Conservation (phyloP, 2,888 invertebrate genomes). For the Acanthosepion lycidas region DNA sequence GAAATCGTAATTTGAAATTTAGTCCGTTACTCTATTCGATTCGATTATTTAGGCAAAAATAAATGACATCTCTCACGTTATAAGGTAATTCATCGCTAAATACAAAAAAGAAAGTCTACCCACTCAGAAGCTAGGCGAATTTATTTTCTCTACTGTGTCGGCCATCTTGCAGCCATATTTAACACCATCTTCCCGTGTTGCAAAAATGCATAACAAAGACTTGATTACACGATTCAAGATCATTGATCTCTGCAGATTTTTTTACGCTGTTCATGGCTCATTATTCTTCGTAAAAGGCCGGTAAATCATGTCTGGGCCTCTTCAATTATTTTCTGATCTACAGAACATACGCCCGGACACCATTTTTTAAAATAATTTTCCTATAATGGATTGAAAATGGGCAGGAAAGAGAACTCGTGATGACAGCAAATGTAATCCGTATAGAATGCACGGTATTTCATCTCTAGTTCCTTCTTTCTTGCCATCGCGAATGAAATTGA, state of each 20-base stretch:
- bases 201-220: background rate
- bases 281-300: background rate
- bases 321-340: slow-evolving; percentile 1
- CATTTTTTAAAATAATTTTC: background rate
- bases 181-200: background rate
- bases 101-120: background rate
- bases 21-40: background rate
- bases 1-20: background rate
- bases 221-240: background rate
- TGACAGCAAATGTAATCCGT: background rate
- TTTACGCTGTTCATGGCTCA: background rate
- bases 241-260: background rate
- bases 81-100: background rate
- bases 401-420: background rate
- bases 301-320: background rate
- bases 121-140: background rate
- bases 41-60: background rate
- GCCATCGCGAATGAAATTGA: background rate
- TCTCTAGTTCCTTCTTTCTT: background rate
- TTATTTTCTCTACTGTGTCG: background rate
- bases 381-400: background rate
- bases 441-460: background rate
- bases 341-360: background rate
- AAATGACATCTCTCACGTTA: background rate
- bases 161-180: background rate